A percentile compares a stretch with the other conserved stretches of the same genome.
phyloP scores from a whole-genome alignment of 2,888 invertebrate genomes.

The Cancer borealis region DNA sequence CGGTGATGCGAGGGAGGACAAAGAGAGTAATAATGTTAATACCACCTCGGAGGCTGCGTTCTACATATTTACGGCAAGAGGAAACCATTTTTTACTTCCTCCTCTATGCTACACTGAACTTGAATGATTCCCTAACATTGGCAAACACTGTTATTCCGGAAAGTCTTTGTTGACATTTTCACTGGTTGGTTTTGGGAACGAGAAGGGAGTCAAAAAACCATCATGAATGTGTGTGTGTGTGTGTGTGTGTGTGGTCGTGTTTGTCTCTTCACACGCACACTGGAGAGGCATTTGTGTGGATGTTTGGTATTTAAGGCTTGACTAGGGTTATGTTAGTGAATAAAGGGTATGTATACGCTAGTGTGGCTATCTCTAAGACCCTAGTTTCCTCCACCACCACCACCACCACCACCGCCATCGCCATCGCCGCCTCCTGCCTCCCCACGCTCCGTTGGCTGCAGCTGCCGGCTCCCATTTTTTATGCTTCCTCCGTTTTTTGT shows the following conservation, averaged over 20 bases:
- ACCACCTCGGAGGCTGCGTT: neutral
- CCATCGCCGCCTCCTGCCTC: constrained; percentile 6
- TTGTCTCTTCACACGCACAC: no score
- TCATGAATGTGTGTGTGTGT: no score
- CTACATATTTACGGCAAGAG: neutral
- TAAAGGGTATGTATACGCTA: neutral
- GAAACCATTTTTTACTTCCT: neutral
- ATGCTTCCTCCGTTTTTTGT: constrained; percentile 64
- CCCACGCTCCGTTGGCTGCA: constrained; percentile 58
- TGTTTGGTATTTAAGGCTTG: no score
- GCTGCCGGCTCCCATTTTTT: constrained; percentile 61
- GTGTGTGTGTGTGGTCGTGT: no score
- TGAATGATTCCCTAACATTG: neutral
- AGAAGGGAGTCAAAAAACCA: neutral
- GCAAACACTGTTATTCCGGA: neutral
- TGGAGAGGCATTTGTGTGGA: no score
- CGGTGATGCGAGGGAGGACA: neutral
- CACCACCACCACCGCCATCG: neutral
- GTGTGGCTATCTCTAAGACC: neutral
- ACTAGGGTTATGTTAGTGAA: no score
- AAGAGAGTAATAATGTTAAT: neutral
- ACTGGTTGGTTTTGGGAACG: neutral
- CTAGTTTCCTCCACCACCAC: neutral
- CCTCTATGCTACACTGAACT: neutral
- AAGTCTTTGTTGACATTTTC: neutral